Evolutionary conservation across 1,140 invertebrate species (phyloP), one percentile per base, ranked within the genome.

Genomic region (Ephestia elutella): DNA sequence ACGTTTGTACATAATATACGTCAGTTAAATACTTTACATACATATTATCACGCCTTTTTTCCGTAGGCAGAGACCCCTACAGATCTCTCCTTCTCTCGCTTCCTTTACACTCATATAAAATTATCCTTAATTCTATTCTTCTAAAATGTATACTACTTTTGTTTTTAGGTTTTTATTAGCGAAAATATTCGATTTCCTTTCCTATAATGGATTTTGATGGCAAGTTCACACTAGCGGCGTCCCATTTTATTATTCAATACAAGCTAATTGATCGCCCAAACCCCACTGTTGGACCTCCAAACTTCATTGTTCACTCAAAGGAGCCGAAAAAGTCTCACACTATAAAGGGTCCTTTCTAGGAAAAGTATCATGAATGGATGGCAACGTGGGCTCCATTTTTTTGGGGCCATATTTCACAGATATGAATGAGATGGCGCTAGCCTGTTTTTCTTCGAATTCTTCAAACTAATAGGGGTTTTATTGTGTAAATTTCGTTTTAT

Each of bases 291-390:
- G 48, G 48, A 19, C 7, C 4, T 48, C 58, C 58, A 58, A 54
- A 54, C 50, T 50, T 60, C 21, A 35, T 28, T 58, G 55, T 57
- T 54, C 56, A 18, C 49, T 63, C 51, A 60, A 56, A 63, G 60
- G 54, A 13, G 19, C 60, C 59, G 49, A 63, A 51, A 58, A 60
- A 55, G 17, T 65, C 57, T 21, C 66, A 60, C 59, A 53, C 55
- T 32, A 51, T 51, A 50, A 50, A 32, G 56, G 49, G 54, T 44
- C 20, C 13, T 35, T 68, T 65, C 66, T 53, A 60, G 62, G 60
- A 68, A n/a, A 35, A 35, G 9, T 60, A 56, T n/a, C 0, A 9
- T 57, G 21, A 57, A 57, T 57, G 56, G 49, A 7, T 25, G 21
- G 21, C 21, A 25, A 2, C 50, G 48, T 57, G 28, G 56, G 56